These are phyloP conservation scores for western clawed frog (Xenopus tropicalis) DNA, from an alignment of 2,113 vertebrate species.

Conservation along the genomic window DNA sequence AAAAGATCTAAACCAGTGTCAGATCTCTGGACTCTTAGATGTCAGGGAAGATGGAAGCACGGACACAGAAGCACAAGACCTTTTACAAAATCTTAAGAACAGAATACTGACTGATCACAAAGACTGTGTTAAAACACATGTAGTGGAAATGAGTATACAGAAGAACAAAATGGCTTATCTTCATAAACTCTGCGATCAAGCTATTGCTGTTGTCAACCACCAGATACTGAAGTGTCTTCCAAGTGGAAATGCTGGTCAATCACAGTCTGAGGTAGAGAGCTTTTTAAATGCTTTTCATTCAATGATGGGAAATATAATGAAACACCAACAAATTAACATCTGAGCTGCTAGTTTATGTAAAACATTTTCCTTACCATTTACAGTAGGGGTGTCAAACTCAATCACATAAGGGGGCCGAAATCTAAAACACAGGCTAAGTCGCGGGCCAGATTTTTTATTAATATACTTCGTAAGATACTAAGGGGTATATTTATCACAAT, in stretches of 20 bases:
- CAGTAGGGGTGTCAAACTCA: no score
- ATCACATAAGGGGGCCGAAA: no score
- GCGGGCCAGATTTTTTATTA: no score
- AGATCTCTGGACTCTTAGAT: constrained; percentile 59
- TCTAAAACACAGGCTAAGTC: no score
- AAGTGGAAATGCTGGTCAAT: not conserved
- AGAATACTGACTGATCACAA: constrained; percentile 47
- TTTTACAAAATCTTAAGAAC: constrained; percentile 64
- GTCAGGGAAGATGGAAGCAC: constrained; percentile 54
- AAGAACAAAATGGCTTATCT: constrained; percentile 69
- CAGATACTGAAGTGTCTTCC: constrained; percentile 49
- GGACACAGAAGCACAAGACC: constrained; percentile 63
- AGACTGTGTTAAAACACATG: constrained; percentile 55
- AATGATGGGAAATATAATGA: not conserved
- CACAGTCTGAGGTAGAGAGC: constrained; percentile 12
- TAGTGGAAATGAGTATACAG: constrained; percentile 57
- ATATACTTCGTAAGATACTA: no score
- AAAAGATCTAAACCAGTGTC: constrained; percentile 52
- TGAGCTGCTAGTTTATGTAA: no score
- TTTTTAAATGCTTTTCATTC: not conserved
- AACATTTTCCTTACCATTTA: no score
- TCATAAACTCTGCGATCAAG: constrained; percentile 64
- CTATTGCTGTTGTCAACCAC: constrained; percentile 64
- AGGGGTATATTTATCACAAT: no score
- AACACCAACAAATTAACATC: no score